These are phyloP conservation scores for Mastigias papua DNA, from an alignment of 30 jellyfish, hydroid and myxozoan species.

Conservation along the genomic window DNA sequence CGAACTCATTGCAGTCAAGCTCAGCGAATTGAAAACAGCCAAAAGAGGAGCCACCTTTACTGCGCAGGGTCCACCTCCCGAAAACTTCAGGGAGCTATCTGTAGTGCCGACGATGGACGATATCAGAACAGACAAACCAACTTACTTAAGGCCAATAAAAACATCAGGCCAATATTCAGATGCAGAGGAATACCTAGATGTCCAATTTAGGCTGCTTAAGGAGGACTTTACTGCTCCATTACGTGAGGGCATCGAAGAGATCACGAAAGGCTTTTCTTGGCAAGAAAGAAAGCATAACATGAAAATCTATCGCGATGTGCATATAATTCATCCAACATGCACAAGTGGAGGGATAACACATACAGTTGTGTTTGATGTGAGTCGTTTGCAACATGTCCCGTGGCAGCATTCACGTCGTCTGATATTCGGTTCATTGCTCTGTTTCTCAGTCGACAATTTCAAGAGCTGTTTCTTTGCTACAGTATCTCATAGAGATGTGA, in stretches of 20 bases:
- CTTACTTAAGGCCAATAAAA: conserved; percentile 75
- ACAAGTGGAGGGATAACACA: conserved; percentile 55
- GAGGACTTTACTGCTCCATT: conserved; percentile 79
- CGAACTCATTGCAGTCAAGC: background rate
- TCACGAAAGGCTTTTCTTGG: conserved; percentile 7
- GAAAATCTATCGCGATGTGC: conserved; percentile 39
- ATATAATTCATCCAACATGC: conserved; percentile 47
- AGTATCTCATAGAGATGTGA: conserved; percentile 55
- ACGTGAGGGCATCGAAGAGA: conserved; percentile 67
- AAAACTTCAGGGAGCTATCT: conserved; percentile 69
- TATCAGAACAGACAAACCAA: conserved; percentile 16
- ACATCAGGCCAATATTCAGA: conserved; percentile 61
- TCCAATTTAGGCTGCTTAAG: conserved; percentile 68
- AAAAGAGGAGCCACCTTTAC: background rate
- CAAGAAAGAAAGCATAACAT: conserved; percentile 46
- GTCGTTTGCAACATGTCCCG: background rate
- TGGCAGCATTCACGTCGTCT: conserved; percentile 78
- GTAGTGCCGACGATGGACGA: conserved; percentile 64
- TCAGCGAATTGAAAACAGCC: background rate
- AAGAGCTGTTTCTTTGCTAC: conserved; percentile 70
- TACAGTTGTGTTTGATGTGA: conserved; percentile 41
- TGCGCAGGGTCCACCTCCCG: conserved; percentile 56
- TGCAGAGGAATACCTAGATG: conserved; percentile 68
- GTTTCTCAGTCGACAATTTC: conserved; percentile 69
- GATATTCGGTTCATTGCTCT: conserved; percentile 76